Base-by-base conservation (phyloP, 2,113 vertebrate species). In the Apteryx mantelli region DNA sequence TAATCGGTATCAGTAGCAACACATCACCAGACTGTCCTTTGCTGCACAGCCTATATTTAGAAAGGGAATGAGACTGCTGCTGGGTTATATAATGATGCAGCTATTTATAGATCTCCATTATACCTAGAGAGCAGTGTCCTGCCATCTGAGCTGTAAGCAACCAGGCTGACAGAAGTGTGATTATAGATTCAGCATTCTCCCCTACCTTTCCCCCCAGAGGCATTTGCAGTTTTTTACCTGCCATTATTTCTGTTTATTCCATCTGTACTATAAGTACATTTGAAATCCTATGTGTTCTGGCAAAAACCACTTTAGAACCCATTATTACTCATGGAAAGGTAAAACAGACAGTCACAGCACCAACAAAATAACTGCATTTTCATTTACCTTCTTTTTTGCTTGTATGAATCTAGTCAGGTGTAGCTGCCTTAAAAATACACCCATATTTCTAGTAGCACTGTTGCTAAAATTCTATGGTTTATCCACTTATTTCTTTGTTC, bases 61-160 rank as follows among this genome's bases (percentile, higher is more conserved):
- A 98, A 98, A 96, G 63, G 30, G 96, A 98, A 98, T 98, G 98
- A 98, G 95, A 94, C 94, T 98, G 97, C 97, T 38, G 80, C 97
- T 75, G 96, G 91, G 94, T 98, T 98, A 98, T 96, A 97, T 98
- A 98, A 98, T 93, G 97, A 96, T 88, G 88, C 46, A 60, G 97
- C 93, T 98, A 98, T 98, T 98, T 98, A 97, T 98, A 98, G 98
- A 93, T 91, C 84, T 60, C 97, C 93, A 94, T 98, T 97, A 96
- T 97, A 98, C 97, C 98, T 98, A 96, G 98, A 98, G 97, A 98
- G 97, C 87, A 95, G 66, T 26, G 32, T 93, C 95, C 93, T 93
- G 90, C 91, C 89, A 91, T 91, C 87, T 38, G 50, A 96, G 97
- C 97, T 94, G 97, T 77, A 96, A 98, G 97, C 95, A 94, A 82